These are phyloP conservation scores for Melopsittacus undulatus DNA, from an alignment of 2,797 vertebrate species.

Conservation along the genomic window DNA sequence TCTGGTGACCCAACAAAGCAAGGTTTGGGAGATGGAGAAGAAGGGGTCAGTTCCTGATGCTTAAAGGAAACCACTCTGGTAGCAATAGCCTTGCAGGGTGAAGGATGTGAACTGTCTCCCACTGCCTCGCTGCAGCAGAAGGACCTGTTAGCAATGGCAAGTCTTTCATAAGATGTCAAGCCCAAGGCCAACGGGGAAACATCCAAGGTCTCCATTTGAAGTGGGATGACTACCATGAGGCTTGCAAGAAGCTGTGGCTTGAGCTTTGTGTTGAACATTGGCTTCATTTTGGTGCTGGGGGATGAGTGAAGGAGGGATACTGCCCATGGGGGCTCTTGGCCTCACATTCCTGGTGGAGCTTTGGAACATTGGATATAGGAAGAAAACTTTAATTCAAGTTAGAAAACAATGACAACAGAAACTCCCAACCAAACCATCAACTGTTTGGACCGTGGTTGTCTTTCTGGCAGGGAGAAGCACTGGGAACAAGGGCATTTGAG, in stretches of 20 bases:
- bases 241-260: background rate
- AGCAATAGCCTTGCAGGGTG: fast-evolving
- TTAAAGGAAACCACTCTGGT: fast-evolving
- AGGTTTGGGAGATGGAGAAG: background rate
- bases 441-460: background rate
- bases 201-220: background rate
- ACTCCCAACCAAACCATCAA: background rate
- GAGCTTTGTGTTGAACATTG: background rate
- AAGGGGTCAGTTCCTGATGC: background rate
- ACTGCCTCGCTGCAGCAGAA: background rate
- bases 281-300: background rate
- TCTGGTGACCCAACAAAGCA: background rate
- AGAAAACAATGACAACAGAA: background rate
- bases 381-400: background rate
- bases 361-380: background rate
- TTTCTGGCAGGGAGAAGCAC: background rate
- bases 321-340: background rate
- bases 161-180: background rate
- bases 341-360: background rate
- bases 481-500: background rate
- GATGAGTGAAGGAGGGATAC: background rate
- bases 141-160: background rate
- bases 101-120: background rate
- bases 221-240: background rate
- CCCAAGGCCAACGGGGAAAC: background rate